Evolutionary conservation across 2,797 vertebrate species (phyloP).

Genomic region (Salmo trutta): DNA sequence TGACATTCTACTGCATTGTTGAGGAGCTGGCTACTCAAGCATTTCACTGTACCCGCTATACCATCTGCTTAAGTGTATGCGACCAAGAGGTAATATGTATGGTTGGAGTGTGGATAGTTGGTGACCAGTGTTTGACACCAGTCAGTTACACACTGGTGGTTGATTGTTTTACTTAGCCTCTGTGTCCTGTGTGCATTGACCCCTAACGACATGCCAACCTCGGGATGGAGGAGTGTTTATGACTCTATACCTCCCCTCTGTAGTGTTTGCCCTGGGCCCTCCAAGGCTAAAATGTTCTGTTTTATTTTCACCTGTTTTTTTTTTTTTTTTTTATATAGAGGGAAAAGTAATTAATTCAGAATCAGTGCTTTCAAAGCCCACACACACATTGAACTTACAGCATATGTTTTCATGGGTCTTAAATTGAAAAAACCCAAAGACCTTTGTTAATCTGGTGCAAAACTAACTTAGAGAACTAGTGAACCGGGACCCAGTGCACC

Average conservation of each 20-base stretch:
- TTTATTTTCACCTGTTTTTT: not conserved
- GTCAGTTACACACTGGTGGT: not conserved
- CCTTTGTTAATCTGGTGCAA: not conserved
- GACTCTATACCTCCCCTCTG: not conserved
- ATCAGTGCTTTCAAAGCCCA: too few relatives aligned
- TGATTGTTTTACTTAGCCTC: conserved; percentile 11
- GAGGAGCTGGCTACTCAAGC: too few relatives aligned
- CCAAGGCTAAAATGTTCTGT: not conserved
- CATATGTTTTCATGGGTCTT: not conserved
- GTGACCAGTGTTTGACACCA: not conserved
- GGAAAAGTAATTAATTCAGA: not conserved
- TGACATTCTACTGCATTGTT: too few relatives aligned
- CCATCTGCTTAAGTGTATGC: too few relatives aligned
- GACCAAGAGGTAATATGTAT: too few relatives aligned
- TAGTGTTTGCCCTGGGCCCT: not conserved
- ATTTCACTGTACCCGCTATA: too few relatives aligned
- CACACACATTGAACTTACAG: not conserved
- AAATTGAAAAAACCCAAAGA: not conserved
- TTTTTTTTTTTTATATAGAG: not conserved
- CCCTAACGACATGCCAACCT: conserved; percentile 8
- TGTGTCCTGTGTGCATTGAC: conserved; percentile 19
- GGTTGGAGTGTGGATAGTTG: too few relatives aligned
- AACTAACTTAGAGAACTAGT: not conserved
- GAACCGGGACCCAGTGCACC: not conserved
- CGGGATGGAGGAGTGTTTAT: not conserved